Evolutionary conservation across 37 sponge, comb jelly and placozoan genomes (phyloP), one percentile per base, ranked within the genome.

Genomic region (Dysidea cf. avara): DNA sequence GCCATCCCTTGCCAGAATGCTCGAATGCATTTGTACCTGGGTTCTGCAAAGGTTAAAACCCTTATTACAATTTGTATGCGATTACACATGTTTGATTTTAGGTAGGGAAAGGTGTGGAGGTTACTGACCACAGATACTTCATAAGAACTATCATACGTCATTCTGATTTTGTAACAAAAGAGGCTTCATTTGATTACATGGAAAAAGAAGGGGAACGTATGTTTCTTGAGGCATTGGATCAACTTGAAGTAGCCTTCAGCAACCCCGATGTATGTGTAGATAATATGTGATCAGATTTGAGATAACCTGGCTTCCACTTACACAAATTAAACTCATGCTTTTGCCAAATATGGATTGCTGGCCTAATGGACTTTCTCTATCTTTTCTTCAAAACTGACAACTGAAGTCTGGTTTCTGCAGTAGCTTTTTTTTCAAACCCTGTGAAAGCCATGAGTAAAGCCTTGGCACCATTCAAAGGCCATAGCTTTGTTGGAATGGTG

Each of bases 111-210:
- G 92, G 92, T 39, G 83, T 85, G 39, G 56, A 73, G 21, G 83
- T 73, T 18, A 94, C 90, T 0, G 95, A 94, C 48, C 83, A 90
- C 60, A 67, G 95, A 53, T 85, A 94, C 77, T 97, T 97, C 60
- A 79, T 97, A 18, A 80, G 99, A 48, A 85, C 90, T 17, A 94
- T 97, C 37, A 79, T 97, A 43, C 65, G 99, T 20, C 95, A 97
- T 53, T 91, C 92, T 4, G 95, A 97, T 77, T 88, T 97, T 35
- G 75, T 94, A 21, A 86, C 90, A 53, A 76, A 85, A 86, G 92
- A 94, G 28, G 99, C 99, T 17, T 86, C 95, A 3, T 89, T 86
- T 69, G 92, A 91, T 34, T 97, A 97, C 76, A 86, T 97, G 90
- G 89, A 78, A 71, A 84, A 78, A 56, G 95, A 97, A 76, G 99